phyloP scores from a whole-genome alignment of 1,140 invertebrate genomes.

The Chironomus striatipennis region DNA sequence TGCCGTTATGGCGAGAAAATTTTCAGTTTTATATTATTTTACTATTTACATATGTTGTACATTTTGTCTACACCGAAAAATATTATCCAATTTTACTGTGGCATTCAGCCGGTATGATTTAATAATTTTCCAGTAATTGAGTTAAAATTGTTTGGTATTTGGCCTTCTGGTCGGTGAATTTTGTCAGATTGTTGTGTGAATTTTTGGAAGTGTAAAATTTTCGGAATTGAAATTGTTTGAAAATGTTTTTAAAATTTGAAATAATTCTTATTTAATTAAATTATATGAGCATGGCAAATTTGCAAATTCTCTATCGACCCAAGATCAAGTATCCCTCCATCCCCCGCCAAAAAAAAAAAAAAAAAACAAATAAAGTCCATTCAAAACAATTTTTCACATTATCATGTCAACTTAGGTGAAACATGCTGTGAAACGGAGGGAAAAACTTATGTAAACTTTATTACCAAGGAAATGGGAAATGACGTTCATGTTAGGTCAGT shows the following conservation, averaged over 20 bases:
- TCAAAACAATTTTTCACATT: too few relatives aligned
- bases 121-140: background rate
- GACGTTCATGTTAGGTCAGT: slow-evolving; percentile 77
- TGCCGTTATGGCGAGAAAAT: background rate
- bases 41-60: background rate
- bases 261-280: too few relatives aligned
- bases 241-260: too few relatives aligned
- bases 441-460: background rate
- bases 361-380: too few relatives aligned
- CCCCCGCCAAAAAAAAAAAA: too few relatives aligned
- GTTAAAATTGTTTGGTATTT: too few relatives aligned
- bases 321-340: too few relatives aligned
- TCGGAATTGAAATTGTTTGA: background rate
- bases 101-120: slow-evolving; percentile 6
- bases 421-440: background rate
- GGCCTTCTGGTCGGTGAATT: too few relatives aligned
- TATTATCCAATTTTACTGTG: background rate
- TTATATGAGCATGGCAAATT: too few relatives aligned
- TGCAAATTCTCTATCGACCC: too few relatives aligned
- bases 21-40: background rate
- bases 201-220: background rate
- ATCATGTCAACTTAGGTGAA: background rate
- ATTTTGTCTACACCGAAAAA: background rate
- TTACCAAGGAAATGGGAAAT: slow-evolving; percentile 51
- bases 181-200: too few relatives aligned